Percentiles rank a stretch among this genome's conserved stretches.
These are phyloP conservation scores for Samia ricini DNA, from an alignment of 1,140 invertebrate genomes.

Conservation along the genomic window DNA sequence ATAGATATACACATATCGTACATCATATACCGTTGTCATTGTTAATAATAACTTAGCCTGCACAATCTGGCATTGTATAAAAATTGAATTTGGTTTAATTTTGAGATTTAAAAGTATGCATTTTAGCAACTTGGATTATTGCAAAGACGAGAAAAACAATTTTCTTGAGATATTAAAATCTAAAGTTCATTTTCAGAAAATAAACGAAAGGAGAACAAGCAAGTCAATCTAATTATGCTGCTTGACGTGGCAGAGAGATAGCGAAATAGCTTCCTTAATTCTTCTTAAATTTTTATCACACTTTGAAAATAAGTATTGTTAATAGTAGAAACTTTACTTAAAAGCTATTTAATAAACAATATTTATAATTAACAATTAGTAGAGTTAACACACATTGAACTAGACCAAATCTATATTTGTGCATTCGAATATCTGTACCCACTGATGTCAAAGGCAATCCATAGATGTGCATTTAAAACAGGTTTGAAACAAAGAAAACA, in stretches of 20 bases:
- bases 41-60: neutral
- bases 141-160: slow-evolving; percentile 14
- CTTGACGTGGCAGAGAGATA: slow-evolving; percentile 47
- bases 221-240: slow-evolving; percentile 50
- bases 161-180: slow-evolving; percentile 29
- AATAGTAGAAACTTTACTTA: slow-evolving; percentile 1
- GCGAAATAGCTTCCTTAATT: slow-evolving; percentile 51
- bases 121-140: neutral
- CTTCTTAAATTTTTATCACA: slow-evolving; percentile 25
- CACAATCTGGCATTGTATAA: neutral
- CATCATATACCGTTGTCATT: no score
- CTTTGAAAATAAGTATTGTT: slow-evolving; percentile 26
- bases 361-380: neutral
- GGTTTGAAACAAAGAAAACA: neutral
- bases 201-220: slow-evolving; percentile 42
- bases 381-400: neutral
- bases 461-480: neutral
- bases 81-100: neutral
- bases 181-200: slow-evolving; percentile 47
- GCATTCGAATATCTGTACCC: neutral
- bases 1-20: no score
- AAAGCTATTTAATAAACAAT: slow-evolving; percentile 3
- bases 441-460: neutral
- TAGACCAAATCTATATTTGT: neutral
- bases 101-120: neutral